These are phyloP conservation scores for Argyresthia albistria DNA, from an alignment of 2,888 invertebrate species.

Conservation along the genomic window DNA sequence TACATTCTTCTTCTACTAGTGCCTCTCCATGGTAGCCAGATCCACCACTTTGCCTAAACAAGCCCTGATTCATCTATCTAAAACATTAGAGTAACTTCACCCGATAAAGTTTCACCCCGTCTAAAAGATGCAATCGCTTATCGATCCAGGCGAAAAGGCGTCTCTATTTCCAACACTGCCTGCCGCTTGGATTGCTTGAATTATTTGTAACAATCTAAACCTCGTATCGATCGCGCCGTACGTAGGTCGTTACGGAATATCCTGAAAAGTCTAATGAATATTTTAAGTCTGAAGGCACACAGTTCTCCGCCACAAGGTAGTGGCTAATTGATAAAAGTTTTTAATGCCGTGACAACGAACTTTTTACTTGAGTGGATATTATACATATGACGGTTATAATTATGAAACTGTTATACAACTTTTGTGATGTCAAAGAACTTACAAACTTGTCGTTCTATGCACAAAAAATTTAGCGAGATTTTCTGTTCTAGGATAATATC, in stretches of 20 bases:
- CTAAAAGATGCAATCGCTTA: not conserved
- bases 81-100: not conserved
- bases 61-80: not conserved
- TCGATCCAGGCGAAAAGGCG: not conserved
- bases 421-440: no score
- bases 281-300: conserved; percentile 4
- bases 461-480: no score
- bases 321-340: conserved; percentile 5
- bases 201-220: conserved; percentile 20
- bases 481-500: no score
- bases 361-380: no score
- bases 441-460: no score
- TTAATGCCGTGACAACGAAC: not conserved
- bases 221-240: conserved; percentile 16
- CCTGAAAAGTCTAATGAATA: not conserved
- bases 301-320: conserved; percentile 1
- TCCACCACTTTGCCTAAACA: not conserved
- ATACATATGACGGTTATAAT: no score
- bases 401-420: no score
- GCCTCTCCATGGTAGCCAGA: no score
- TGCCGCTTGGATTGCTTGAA: conserved; percentile 25
- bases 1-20: no score
- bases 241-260: not conserved
- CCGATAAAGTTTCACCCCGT: not conserved
- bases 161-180: conserved; percentile 1